phyloP scores from a whole-genome alignment of 2,797 vertebrate genomes.

The Tapirus indicus region DNA sequence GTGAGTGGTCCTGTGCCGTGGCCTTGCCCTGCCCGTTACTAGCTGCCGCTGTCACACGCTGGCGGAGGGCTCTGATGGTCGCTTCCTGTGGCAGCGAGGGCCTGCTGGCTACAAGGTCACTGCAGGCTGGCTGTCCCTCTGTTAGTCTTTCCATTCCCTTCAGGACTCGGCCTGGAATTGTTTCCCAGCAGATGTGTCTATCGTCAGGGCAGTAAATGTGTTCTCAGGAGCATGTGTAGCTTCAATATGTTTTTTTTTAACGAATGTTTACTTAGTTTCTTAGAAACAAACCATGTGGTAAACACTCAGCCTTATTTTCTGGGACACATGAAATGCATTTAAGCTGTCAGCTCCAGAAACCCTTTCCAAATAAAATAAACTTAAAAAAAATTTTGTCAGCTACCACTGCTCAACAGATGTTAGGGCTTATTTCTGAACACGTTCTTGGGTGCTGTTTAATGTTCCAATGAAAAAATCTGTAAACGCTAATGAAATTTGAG shows the following conservation, averaged over 20 bases:
- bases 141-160: accelerated
- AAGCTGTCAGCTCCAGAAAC: slow-evolving; percentile 13
- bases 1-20: accelerated
- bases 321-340: slow-evolving; percentile 25
- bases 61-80: not conserved
- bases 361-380: slow-evolving; percentile 64
- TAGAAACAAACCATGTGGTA: slow-evolving; percentile 63
- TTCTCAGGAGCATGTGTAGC: not conserved
- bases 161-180: not conserved
- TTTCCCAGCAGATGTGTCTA: not conserved
- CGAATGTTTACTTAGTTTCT: slow-evolving; percentile 65
- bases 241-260: not conserved
- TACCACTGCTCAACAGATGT: slow-evolving; percentile 61
- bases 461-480: not conserved
- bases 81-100: accelerated
- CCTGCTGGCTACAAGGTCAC: not conserved
- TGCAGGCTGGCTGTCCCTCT: accelerated
- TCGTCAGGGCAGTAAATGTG: not conserved
- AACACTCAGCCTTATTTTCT: slow-evolving; percentile 54
- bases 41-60: accelerated
- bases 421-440: slow-evolving; percentile 49
- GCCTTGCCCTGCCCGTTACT: too few relatives aligned
- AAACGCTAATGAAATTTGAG: slow-evolving; percentile 39
- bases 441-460: not conserved
- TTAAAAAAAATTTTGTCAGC: slow-evolving; percentile 18